phyloP scores from a whole-genome alignment of 2,888 invertebrate genomes.

The Agonopterix heracliana region DNA sequence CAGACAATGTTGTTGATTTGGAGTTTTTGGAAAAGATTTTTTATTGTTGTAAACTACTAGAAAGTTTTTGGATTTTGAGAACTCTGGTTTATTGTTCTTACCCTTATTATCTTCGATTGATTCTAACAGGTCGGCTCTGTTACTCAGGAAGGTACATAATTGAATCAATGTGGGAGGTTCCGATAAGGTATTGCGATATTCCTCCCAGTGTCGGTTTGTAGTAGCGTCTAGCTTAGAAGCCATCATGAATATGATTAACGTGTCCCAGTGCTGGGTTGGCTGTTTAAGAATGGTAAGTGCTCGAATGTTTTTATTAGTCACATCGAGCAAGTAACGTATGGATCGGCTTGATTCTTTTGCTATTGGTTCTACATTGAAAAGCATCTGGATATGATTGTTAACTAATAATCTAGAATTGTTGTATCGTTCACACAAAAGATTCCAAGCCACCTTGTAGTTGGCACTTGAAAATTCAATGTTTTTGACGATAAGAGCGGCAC shows the following conservation, averaged over 20 bases:
- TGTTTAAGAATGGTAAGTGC: conserved; percentile 1
- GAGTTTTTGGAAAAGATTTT: not conserved
- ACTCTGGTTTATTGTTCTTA: not conserved
- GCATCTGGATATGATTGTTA: conserved; percentile 2
- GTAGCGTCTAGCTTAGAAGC: not conserved
- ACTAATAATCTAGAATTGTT: conserved; percentile 1
- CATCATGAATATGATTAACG: conserved; percentile 3
- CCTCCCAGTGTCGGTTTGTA: conserved; percentile 1
- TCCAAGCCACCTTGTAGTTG: conserved; percentile 3
- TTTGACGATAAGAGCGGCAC: not conserved
- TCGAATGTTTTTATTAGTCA: conserved; percentile 1
- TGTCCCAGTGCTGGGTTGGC: conserved; percentile 2
- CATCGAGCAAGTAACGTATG: conserved; percentile 1
- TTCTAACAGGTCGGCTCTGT: not conserved
- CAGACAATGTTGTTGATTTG: not conserved
- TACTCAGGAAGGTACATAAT: not conserved
- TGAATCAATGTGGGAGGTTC: not conserved
- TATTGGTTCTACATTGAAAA: conserved; percentile 1
- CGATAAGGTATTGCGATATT: no score
- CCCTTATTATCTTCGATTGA: not conserved
- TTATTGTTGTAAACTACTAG: not conserved
- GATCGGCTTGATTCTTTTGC: not conserved
- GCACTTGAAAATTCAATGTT: not conserved
- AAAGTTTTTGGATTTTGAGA: not conserved
- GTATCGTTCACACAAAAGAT: not conserved